These are phyloP conservation scores for Belonocnema kinseyi DNA, from an alignment of 1,140 invertebrate species.

Conservation along the genomic window DNA sequence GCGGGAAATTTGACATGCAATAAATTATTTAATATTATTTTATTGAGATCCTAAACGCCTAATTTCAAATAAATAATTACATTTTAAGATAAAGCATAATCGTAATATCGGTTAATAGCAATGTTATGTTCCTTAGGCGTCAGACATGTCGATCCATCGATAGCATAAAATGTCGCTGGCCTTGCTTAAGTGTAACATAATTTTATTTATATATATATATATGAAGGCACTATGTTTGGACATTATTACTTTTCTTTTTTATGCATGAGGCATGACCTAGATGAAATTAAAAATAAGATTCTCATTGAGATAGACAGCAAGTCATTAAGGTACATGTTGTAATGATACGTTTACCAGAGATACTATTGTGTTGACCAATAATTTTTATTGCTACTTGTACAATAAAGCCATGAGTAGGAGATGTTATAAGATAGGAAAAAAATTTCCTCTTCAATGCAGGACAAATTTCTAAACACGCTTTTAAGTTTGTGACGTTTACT, in stretches of 20 bases:
- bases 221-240: too few species aligned
- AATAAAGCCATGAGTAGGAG: too few species aligned
- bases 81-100: background rate
- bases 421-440: too few species aligned
- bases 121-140: background rate
- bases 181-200: background rate
- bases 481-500: too few species aligned
- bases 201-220: background rate
- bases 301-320: background rate
- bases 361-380: too few species aligned
- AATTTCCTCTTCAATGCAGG: too few species aligned
- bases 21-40: too few species aligned
- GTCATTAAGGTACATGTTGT: background rate
- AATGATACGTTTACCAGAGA: too few species aligned
- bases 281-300: background rate
- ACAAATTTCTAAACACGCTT: too few species aligned
- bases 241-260: too few species aligned
- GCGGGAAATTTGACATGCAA: too few species aligned
- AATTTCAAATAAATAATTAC: background rate
- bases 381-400: too few species aligned
- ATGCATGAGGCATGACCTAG: background rate
- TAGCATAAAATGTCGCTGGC: slow-evolving; percentile 3
- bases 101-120: background rate
- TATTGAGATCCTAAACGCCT: background rate
- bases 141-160: background rate